Conservation (phyloP, 2,797 vertebrate species). For the Eupleurogrammus muticus region DNA sequence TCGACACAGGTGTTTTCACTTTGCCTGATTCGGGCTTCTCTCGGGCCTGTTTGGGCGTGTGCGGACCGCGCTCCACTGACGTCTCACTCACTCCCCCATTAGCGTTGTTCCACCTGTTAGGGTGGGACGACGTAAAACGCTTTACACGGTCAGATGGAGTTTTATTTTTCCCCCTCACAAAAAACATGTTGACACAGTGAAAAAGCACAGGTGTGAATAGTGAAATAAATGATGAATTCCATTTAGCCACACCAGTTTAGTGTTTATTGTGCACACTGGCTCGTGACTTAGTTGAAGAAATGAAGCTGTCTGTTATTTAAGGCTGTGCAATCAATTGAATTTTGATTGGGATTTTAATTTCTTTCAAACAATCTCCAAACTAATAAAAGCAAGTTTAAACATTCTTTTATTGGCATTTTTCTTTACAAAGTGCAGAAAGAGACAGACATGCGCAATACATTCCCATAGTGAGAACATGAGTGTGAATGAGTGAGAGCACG, state of each 20-base stretch:
- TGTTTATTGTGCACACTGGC: neutral
- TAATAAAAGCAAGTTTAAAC: no score
- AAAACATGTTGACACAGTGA: neutral
- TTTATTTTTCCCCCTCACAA: neutral
- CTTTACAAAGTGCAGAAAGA: no score
- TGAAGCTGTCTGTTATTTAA: no score
- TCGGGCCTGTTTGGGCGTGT: neutral
- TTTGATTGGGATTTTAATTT: no score
- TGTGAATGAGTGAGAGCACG: no score
- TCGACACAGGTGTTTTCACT: constrained; percentile 13
- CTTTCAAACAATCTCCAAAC: no score
- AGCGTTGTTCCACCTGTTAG: no score
- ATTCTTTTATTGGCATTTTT: no score
- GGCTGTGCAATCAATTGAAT: no score
- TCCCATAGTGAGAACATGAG: no score
- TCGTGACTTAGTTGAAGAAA: neutral
- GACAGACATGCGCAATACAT: no score
- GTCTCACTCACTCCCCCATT: neutral
- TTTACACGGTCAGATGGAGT: neutral
- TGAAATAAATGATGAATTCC: neutral
- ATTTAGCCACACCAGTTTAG: neutral
- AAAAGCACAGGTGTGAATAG: neutral
- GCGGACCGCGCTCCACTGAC: neutral
- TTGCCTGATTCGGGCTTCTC: neutral
- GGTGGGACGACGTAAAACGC: no score